A percentile compares a stretch with the other conserved stretches of the same genome.
Evolutionary conservation across 2,113 vertebrate species (phyloP).

Genomic region (Dipodomys spectabilis): DNA sequence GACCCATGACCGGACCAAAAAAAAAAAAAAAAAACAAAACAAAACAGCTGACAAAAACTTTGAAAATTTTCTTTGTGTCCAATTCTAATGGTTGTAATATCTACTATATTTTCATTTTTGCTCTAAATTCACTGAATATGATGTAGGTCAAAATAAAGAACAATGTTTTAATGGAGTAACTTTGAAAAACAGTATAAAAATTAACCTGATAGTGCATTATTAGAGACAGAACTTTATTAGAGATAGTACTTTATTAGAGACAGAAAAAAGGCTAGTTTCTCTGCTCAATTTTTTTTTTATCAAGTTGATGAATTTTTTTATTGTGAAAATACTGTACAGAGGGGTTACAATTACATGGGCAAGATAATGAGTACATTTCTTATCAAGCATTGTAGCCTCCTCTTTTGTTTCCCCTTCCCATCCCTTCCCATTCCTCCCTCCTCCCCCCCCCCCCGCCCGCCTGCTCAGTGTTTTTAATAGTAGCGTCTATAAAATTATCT

Average conservation of each 20-base stretch:
- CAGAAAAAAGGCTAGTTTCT: not conserved
- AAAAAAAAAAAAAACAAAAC: too few relatives aligned
- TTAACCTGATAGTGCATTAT: constrained; percentile 3
- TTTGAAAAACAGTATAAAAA: constrained; percentile 17
- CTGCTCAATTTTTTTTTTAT: not conserved
- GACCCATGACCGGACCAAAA: too few relatives aligned
- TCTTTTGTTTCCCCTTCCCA: too few relatives aligned
- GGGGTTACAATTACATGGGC: too few relatives aligned
- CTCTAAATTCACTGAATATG: not conserved
- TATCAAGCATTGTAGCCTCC: too few relatives aligned
- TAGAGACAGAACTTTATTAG: not conserved
- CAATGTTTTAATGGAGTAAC: constrained; percentile 6
- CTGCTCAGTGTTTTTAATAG: not conserved
- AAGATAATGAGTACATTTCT: too few relatives aligned
- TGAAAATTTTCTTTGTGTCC: constrained; percentile 3
- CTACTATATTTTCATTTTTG: not conserved
- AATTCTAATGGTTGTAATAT: constrained; percentile 27
- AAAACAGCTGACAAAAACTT: not conserved
- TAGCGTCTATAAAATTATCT: not conserved
- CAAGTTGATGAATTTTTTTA: too few relatives aligned
- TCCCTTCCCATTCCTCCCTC: too few relatives aligned
- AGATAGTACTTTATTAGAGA: constrained; percentile 1
- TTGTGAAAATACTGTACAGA: too few relatives aligned
- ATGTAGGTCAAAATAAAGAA: not conserved
- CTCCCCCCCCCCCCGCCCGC: too few relatives aligned